A percentile compares a stretch with the other conserved stretches of the same genome.
Evolutionary conservation across 1,140 invertebrate genomes (phyloP).

Genomic region (Psilanteris sp.): DNA sequence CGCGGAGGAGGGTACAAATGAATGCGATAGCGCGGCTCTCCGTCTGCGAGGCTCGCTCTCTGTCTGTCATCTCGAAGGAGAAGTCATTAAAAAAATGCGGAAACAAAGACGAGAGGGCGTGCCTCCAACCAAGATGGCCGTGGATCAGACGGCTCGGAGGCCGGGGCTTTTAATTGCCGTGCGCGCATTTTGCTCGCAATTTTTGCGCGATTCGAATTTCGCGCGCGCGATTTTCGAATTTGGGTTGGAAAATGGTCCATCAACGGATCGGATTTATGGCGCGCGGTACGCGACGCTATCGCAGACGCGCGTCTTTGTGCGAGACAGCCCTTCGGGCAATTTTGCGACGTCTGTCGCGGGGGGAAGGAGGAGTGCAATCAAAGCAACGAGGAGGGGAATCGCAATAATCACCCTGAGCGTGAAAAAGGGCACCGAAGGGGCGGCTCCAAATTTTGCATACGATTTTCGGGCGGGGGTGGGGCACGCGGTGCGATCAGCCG

Average conservation of each 20-base stretch:
- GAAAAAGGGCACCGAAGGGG: conserved; percentile 34
- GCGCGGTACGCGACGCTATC: conserved; percentile 44
- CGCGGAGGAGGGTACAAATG: conserved; percentile 54
- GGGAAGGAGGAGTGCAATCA: conserved; percentile 55
- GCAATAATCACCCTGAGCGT: conserved; percentile 65
- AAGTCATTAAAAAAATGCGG: conserved; percentile 75
- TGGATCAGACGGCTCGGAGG: conserved; percentile 68
- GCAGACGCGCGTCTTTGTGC: conserved; percentile 69
- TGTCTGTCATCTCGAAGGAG: conserved; percentile 65
- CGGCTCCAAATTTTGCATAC: conserved; percentile 34
- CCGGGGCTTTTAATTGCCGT: conserved; percentile 78
- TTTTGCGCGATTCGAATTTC: conserved; percentile 22
- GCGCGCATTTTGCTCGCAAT: conserved; percentile 32
- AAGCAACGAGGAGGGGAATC: conserved; percentile 64
- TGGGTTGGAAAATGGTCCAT: background rate
- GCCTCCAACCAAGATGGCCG: conserved; percentile 78
- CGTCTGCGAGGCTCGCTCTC: conserved; percentile 12
- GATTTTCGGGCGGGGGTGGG: conserved; percentile 9
- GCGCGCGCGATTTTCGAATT: conserved; percentile 7
- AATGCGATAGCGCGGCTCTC: conserved; percentile 34
- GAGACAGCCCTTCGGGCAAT: conserved; percentile 61
- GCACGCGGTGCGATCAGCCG: too few species aligned
- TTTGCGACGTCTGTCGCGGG: conserved; percentile 21
- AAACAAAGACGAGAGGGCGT: conserved; percentile 79
- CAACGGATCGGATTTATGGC: too few species aligned